Percentiles rank a stretch among this genome's conserved stretches.
These are phyloP conservation scores for Lepidothrix coronata DNA, from an alignment of 2,113 vertebrate species.

Conservation along the genomic window DNA sequence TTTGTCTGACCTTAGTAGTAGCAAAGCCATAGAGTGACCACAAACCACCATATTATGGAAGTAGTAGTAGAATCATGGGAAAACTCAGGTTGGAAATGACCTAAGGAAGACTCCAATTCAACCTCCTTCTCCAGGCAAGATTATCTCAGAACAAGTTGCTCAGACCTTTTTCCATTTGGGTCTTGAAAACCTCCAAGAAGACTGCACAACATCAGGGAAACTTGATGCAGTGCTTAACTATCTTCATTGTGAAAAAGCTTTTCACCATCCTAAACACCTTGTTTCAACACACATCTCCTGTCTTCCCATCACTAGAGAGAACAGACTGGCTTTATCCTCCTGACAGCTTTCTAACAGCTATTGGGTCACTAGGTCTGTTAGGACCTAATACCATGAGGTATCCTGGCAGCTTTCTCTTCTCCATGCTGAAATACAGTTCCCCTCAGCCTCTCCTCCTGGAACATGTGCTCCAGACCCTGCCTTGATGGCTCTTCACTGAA, in stretches of 20 bases:
- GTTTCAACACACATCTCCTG: background rate
- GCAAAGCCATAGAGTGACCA: background rate
- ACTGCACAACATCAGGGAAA: background rate
- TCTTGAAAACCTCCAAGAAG: background rate
- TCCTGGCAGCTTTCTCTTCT: background rate
- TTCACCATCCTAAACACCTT: background rate
- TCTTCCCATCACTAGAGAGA: background rate
- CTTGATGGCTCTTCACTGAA: background rate
- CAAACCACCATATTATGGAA: background rate
- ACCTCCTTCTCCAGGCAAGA: background rate
- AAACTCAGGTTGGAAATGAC: background rate
- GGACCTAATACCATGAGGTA: background rate
- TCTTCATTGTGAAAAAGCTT: background rate
- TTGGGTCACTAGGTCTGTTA: background rate
- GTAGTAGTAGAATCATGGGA: background rate
- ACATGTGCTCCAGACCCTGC: background rate
- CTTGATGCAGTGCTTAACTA: background rate
- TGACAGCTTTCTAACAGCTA: background rate
- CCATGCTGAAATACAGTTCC: background rate
- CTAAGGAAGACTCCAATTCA: background rate
- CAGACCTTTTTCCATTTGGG: background rate
- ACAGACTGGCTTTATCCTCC: background rate
- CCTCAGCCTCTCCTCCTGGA: background rate
- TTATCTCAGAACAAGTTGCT: background rate
- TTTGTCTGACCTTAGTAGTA: background rate